Conservation (phyloP, 2,888 invertebrate genomes). For the Arrhopalites spinosus region DNA sequence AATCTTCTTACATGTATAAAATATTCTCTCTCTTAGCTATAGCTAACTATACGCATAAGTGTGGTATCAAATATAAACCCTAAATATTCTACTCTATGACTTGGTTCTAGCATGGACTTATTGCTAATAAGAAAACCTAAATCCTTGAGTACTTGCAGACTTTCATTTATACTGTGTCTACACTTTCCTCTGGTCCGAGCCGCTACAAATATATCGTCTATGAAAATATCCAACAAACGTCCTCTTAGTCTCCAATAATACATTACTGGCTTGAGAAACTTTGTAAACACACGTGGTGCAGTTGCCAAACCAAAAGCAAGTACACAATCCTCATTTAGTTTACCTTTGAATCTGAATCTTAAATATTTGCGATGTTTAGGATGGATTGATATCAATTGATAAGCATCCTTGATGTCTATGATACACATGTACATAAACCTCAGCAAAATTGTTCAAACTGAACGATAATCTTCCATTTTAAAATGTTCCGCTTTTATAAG, state of each 20-base stretch:
- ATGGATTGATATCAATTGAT: neutral
- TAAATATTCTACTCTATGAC: neutral
- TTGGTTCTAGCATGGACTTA: neutral
- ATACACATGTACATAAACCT: neutral
- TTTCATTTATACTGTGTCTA: neutral
- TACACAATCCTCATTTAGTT: conserved; percentile 18
- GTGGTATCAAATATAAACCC: neutral
- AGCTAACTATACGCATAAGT: neutral
- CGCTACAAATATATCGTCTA: conserved; percentile 36
- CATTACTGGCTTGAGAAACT: conserved; percentile 27
- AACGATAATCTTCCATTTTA: conserved; percentile 39
- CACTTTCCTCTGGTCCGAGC: neutral
- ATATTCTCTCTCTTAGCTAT: neutral
- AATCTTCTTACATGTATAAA: neutral
- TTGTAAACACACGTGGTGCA: conserved; percentile 33
- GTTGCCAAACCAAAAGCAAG: conserved; percentile 32
- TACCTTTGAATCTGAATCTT: conserved; percentile 26
- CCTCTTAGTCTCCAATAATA: conserved; percentile 12
- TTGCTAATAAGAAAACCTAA: neutral
- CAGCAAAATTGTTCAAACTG: too few relatives aligned
- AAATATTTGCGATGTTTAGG: conserved; percentile 21
- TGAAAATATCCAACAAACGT: conserved; percentile 13
- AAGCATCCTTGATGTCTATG: neutral
- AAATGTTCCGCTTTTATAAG: conserved; percentile 34
- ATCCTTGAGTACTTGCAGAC: neutral